Conservation (phyloP, 2,797 vertebrate species). For the Enteromius argenteus region DNA sequence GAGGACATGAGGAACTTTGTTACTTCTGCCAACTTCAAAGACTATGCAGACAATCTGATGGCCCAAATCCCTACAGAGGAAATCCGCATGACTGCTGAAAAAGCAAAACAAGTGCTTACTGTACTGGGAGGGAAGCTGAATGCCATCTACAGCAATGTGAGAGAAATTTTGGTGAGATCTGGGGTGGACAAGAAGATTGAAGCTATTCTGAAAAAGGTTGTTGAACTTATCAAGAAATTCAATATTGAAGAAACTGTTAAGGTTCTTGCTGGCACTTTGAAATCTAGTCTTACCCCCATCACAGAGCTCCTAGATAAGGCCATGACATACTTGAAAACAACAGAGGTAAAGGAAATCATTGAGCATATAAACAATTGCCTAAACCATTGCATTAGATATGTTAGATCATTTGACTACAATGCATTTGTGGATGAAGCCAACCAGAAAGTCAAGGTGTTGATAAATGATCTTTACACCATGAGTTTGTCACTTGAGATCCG, state of each 20-base stretch:
- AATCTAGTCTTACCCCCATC: conserved; percentile 74
- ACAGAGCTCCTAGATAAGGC: conserved; percentile 68
- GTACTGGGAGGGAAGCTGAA: conserved; percentile 82
- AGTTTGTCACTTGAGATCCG: conserved; percentile 83
- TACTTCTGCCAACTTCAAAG: conserved; percentile 66
- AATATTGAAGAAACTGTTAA: conserved; percentile 81
- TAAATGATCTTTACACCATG: conserved; percentile 75
- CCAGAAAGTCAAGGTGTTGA: conserved; percentile 72
- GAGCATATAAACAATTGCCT: conserved; percentile 80
- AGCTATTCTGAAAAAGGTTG: conserved; percentile 79
- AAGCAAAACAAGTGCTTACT: conserved; percentile 70
- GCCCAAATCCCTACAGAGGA: conserved; percentile 67
- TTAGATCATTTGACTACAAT: conserved; percentile 86
- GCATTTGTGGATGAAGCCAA: conserved; percentile 82
- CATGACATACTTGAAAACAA: conserved; percentile 78
- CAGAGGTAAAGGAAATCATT: conserved; percentile 80
- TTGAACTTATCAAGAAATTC: conserved; percentile 80
- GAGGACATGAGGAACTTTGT: conserved; percentile 72
- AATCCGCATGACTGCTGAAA: conserved; percentile 68
- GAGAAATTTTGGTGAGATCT: conserved; percentile 78
- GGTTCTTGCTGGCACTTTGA: conserved; percentile 71
- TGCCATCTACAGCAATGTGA: conserved; percentile 72
- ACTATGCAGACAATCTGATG: conserved; percentile 67
- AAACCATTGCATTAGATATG: conserved; percentile 69
- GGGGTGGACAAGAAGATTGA: conserved; percentile 81